Evolutionary conservation across 2,888 invertebrate genomes (phyloP), one percentile per base, ranked within the genome.

Genomic region (Ophion obscuratus): DNA sequence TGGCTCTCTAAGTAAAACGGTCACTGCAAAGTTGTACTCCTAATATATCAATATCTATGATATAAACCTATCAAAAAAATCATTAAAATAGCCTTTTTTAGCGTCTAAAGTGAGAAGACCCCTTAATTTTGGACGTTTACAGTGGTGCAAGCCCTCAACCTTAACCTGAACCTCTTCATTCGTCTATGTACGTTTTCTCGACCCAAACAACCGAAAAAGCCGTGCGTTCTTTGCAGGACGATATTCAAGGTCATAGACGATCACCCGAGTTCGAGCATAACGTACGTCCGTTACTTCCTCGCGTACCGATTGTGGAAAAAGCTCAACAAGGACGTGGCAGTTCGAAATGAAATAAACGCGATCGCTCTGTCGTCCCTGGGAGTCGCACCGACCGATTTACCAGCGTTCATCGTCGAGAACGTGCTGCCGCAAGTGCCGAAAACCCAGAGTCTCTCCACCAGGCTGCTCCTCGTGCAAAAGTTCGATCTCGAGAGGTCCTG

Each of bases 271-370:
- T 89, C 87, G 90, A 90, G 82, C 83, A 83, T 81, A 90, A 92
- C 88, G 92, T 94, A 93, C 86, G 90, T 92, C 83, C 92, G 94
- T 67, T 93, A 92, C 80, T 89, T 94, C 84, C 91, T 94, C 36
- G 90, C 91, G 68, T 94, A 92, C 89, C 91, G 92, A 81, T 89
- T 94, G 57, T 94, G 93, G 94, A 93, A 91, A 83, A 92, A 91
- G 84, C 89, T 93, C 59, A 93, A 92, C 87, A 91, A 87, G 57
- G 91, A 92, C 79, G 87, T 88, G 27, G 88, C 89, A 14, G 89
- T 90, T 20, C 92, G 91, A 81, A 90, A 90, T 88, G 88, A 92
- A 71, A 93, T 93, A 86, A 91, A 90, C 73, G 75, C 89, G 66
- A 88, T 84, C 74, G 94, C 93, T 20, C 74, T 91, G 62, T 85